Conservation (phyloP, 2,113 vertebrate species). For the Sakesphorus luctuosus region DNA sequence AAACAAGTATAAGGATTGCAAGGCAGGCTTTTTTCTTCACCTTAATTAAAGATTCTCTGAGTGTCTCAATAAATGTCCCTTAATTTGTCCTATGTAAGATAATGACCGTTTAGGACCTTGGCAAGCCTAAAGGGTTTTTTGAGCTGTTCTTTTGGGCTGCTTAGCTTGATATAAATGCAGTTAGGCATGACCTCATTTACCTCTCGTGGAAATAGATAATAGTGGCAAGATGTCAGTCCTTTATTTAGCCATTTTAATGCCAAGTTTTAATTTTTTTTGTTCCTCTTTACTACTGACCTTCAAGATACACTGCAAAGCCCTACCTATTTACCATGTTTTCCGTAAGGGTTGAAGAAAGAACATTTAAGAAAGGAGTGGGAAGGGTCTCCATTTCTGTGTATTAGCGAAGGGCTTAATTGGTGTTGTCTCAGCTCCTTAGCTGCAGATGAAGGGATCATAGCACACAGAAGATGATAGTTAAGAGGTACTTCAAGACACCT, state of each 20-base stretch:
- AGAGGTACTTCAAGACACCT: neutral
- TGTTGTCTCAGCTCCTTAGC: neutral
- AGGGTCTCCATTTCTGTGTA: neutral
- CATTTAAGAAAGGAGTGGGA: neutral
- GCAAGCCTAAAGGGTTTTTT: conserved; percentile 36
- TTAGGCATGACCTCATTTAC: conserved; percentile 50
- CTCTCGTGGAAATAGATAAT: conserved; percentile 33
- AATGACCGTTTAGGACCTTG: conserved; percentile 47
- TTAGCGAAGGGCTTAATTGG: neutral
- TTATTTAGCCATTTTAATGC: neutral
- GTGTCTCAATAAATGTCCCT: conserved; percentile 15
- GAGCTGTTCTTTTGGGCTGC: conserved; percentile 41
- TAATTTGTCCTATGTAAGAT: conserved; percentile 53
- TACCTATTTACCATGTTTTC: neutral
- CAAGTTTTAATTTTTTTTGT: neutral
- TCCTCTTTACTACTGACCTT: conserved; percentile 1
- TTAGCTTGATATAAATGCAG: conserved; percentile 44
- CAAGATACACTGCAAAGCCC: neutral
- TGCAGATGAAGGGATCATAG: neutral
- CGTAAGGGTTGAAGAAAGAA: neutral
- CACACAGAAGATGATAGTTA: neutral
- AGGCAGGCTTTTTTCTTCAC: conserved; percentile 28
- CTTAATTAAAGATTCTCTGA: conserved; percentile 41
- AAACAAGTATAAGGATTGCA: neutral
- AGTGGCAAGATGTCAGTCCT: conserved; percentile 18